Percentiles rank a stretch among this genome's conserved stretches.
Conservation (phyloP, 2,888 invertebrate species). For the Microctonus brassicae region DNA sequence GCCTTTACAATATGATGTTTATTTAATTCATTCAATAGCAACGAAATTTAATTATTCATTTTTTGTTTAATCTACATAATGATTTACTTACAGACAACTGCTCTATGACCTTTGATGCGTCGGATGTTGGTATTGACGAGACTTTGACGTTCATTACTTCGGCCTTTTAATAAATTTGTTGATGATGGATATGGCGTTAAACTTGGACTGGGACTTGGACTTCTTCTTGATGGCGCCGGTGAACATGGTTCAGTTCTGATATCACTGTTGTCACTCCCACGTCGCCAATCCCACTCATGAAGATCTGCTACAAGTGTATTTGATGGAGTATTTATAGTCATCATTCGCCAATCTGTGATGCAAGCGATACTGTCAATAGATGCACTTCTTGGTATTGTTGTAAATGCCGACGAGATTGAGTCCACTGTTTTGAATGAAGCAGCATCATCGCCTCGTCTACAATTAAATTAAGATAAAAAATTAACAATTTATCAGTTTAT, state of each 20-base stretch:
- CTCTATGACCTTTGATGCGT: conserved; percentile 81
- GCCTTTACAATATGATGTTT: too few species aligned
- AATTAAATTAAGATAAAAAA: background rate
- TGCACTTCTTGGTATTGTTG: conserved; percentile 78
- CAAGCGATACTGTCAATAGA: conserved; percentile 77
- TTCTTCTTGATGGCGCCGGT: conserved; percentile 64
- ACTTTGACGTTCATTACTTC: conserved; percentile 72
- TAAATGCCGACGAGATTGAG: background rate
- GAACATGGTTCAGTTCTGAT: conserved; percentile 38
- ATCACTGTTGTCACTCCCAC: conserved; percentile 46
- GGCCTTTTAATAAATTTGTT: conserved; percentile 69
- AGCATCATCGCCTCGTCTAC: conserved; percentile 2
- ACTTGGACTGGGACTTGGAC: conserved; percentile 56
- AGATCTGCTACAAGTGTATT: conserved; percentile 52
- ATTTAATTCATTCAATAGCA: too few species aligned
- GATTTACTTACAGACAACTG: conserved; percentile 77
- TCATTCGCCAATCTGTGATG: conserved; percentile 10
- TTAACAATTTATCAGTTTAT: background rate
- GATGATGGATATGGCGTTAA: conserved; percentile 12
- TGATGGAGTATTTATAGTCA: background rate
- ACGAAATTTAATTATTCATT: too few species aligned
- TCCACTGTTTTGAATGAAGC: background rate
- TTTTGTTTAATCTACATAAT: background rate
- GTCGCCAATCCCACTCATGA: conserved; percentile 65
- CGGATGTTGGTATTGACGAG: conserved; percentile 82